Base-by-base conservation (phyloP, 2,888 invertebrate genomes). In the Xestobium rufovillosum region DNA sequence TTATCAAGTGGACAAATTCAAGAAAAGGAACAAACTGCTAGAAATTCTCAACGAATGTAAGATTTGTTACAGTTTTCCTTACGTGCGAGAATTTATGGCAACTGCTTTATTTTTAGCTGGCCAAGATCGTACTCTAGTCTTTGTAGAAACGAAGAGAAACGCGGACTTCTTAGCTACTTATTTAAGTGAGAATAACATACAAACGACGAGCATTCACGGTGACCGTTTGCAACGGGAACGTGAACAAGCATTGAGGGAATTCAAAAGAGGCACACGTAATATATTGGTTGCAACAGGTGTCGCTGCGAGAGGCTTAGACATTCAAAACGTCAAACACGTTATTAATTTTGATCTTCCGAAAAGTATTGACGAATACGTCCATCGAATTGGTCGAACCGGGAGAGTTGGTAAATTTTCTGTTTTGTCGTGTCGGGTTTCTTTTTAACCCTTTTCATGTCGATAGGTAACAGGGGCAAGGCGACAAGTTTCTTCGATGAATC, bases 231-330 rank as follows among this genome's bases (percentile, higher is more conserved):
- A 88, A 53, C 59, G 75, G 26, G 78, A 85, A 59, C 67, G 87
- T n/a, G 85, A 86, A 53, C 66, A 72, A 44, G 83, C 83, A 0
- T 56, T 87, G n/a, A 32, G 55, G 1, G 87, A 91, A 59, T 96
- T 98, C 64, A 84, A 83, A 57, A 69, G 64, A 10, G 90, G 90
- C 1, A 27, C n/a, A 27, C 80, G 83, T 59, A 75, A 76, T 30
- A 80, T 96, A 25, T 68, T 98, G 1, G 90, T 98, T 1, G 96
- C 96, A 1, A 97, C 97, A 0, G 88, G 90, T 0, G 95, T 97
- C 0, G 94, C 94, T 1, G 89, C 95, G 0, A 70, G 97, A 36
- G 97, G 97, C 0, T 67, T 96, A 1, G 90, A 95, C 59, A 92
- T 95, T 16, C 80, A 82, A 47, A 83, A 83, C 36, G 84, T 92